Conservation (phyloP, 2,113 vertebrate genomes). For the Narcine bancroftii region DNA sequence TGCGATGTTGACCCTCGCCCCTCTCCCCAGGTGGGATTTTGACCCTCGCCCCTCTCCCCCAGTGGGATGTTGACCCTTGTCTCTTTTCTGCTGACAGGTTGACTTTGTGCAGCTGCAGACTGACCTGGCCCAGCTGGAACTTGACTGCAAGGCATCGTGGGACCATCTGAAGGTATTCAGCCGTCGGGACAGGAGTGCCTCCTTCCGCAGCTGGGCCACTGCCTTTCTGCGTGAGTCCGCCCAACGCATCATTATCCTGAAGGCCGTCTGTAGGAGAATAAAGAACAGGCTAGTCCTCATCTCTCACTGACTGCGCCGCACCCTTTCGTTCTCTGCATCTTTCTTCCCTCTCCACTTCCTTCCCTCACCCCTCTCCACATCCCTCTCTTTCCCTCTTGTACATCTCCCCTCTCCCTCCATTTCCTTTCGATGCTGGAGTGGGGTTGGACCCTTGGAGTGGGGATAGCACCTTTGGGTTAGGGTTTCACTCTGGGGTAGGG, state of each 20-base stretch:
- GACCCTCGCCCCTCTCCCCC: neutral
- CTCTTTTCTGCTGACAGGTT: neutral
- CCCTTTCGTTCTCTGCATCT: neutral
- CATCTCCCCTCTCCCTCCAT: neutral
- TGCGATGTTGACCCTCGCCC: neutral
- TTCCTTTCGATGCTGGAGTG: conserved; percentile 28
- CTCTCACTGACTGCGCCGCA: no score
- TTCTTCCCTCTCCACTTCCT: no score
- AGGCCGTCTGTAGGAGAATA: conserved; percentile 69
- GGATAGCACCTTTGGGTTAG: no score
- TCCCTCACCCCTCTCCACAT: neutral
- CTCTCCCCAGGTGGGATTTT: no score
- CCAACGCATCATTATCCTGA: conserved; percentile 57
- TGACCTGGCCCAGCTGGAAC: conserved; percentile 52
- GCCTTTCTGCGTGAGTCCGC: conserved; percentile 57
- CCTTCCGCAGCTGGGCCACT: conserved; percentile 47
- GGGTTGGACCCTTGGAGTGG: no score
- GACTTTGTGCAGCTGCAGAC: conserved; percentile 77
- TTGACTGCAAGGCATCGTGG: conserved; percentile 57
- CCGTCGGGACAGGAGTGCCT: conserved; percentile 41
- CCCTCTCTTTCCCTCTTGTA: neutral
- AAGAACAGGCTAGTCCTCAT: conserved; percentile 76
- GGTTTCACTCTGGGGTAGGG: no score
- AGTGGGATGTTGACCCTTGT: no score
- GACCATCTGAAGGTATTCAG: conserved; percentile 56